Evolutionary conservation across 2,888 invertebrate species (phyloP).

Genomic region (Protodeltote pygarga): DNA sequence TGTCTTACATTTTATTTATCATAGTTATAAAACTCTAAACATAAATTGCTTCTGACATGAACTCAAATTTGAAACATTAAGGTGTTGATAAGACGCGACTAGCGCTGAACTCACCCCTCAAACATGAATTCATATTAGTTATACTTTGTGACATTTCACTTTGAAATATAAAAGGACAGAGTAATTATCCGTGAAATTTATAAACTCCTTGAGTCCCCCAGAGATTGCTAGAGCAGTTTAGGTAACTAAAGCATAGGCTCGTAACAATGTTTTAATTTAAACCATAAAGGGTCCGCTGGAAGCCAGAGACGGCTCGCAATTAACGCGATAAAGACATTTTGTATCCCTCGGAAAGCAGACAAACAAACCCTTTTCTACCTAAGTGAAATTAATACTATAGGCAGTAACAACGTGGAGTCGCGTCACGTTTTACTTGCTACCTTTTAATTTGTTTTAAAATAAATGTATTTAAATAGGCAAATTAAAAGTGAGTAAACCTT

Average conservation of each 20-base stretch:
- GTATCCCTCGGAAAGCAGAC: constrained; percentile 59
- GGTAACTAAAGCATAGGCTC: constrained; percentile 41
- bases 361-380: constrained; percentile 64
- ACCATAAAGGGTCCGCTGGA: constrained; percentile 55
- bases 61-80: constrained; percentile 8
- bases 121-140: constrained; percentile 22
- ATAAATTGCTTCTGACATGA: constrained; percentile 39
- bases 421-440: constrained; percentile 37
- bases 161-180: constrained; percentile 10
- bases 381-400: constrained; percentile 66
- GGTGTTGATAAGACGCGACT: constrained; percentile 28
- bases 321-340: constrained; percentile 72
- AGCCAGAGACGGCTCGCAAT: constrained; percentile 61
- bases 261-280: constrained; percentile 64
- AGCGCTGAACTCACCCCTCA: constrained; percentile 2
- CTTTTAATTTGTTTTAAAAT: constrained; percentile 54
- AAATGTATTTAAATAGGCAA: too few relatives aligned
- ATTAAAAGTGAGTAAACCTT: too few relatives aligned
- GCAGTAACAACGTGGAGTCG: constrained; percentile 56
- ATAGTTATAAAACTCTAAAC: constrained; percentile 28
- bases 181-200: constrained; percentile 25
- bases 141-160: constrained; percentile 9
- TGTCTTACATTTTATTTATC: constrained; percentile 27
- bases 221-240: constrained; percentile 25
- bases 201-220: constrained; percentile 9